phyloP scores from a whole-genome alignment of 1,140 invertebrate species.

The Trigoniulus corallinus region DNA sequence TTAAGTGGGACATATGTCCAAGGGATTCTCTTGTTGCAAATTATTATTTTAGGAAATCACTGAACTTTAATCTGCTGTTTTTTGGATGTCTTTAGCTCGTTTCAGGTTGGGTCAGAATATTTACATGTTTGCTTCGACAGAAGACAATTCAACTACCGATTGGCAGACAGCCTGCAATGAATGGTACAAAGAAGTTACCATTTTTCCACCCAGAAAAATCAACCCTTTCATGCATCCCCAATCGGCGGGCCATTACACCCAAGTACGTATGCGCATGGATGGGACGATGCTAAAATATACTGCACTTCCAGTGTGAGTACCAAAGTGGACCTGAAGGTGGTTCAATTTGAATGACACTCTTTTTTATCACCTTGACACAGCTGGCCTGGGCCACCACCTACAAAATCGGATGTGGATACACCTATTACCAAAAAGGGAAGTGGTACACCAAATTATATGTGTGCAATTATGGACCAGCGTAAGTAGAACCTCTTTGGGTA shows the following conservation, averaged over 20 bases:
- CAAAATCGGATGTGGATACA: constrained; percentile 59
- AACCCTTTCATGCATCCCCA: not conserved
- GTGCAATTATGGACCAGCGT: constrained; percentile 71
- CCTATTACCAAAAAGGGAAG: constrained; percentile 43
- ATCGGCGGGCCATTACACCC: constrained; percentile 2
- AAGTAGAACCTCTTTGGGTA: constrained; percentile 15
- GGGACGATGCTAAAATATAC: no score
- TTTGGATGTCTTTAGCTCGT: not conserved
- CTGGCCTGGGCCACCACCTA: constrained; percentile 62
- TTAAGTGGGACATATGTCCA: no score
- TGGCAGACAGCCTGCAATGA: not conserved
- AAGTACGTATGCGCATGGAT: constrained; percentile 1
- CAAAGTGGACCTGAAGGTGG: no score
- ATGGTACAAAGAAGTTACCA: constrained; percentile 1
- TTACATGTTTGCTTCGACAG: not conserved
- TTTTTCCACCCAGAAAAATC: not conserved
- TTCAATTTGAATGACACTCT: not conserved
- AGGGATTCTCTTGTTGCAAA: no score
- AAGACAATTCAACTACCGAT: not conserved
- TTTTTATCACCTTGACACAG: constrained; percentile 28
- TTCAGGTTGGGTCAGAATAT: constrained; percentile 1
- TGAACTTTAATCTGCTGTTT: no score
- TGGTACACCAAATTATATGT: constrained; percentile 60
- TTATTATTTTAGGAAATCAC: no score
- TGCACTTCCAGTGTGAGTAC: no score